Evolutionary conservation across 2,797 vertebrate species (phyloP).

Genomic region (Oceanodroma leucorhoa): DNA sequence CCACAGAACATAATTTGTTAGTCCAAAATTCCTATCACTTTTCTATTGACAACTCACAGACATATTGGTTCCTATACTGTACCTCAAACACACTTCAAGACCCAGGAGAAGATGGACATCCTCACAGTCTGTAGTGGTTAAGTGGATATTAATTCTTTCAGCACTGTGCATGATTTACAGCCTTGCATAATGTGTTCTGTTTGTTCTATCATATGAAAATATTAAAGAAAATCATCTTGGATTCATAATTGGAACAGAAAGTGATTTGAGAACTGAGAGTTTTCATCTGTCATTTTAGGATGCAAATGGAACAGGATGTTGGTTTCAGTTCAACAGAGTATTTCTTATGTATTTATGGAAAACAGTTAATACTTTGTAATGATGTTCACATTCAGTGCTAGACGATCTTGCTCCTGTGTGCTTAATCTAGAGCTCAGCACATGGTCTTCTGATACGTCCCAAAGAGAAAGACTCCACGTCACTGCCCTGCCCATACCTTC

Average conservation of each 20-base stretch:
- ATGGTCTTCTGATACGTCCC: not conserved
- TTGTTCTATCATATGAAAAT: not conserved
- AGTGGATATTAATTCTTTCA: not conserved
- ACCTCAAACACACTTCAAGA: not conserved
- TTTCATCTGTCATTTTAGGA: not conserved
- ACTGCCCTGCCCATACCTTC: not conserved
- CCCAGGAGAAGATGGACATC: not conserved
- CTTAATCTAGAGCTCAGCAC: not conserved
- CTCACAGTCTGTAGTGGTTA: not conserved
- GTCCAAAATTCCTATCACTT: not conserved
- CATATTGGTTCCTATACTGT: not conserved
- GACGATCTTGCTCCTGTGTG: not conserved
- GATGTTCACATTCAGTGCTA: not conserved
- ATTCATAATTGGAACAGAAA: conserved; percentile 1
- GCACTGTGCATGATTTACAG: not conserved
- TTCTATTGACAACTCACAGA: not conserved
- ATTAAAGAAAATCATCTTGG: not conserved
- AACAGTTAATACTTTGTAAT: not conserved
- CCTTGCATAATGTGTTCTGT: not conserved
- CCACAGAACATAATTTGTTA: not conserved
- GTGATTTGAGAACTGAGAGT: not conserved
- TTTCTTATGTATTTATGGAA: not conserved
- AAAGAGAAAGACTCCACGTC: not conserved
- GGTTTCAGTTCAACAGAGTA: not conserved
- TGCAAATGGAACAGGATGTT: not conserved